Evolutionary conservation across 1,140 invertebrate species (phyloP).

Genomic region (Thaumetopoea pityocampa): DNA sequence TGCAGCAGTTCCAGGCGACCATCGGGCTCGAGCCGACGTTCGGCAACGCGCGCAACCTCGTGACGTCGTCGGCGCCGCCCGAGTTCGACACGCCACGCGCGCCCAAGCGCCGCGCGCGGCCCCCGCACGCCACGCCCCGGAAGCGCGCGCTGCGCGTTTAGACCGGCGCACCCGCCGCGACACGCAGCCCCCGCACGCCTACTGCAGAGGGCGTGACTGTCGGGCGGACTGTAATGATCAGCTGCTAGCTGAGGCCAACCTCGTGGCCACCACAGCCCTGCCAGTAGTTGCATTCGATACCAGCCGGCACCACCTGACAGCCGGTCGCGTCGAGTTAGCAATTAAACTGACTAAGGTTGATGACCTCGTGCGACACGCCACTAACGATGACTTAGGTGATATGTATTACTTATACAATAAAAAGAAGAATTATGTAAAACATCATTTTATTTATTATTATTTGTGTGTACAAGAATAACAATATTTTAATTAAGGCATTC

Average conservation of each 20-base stretch:
- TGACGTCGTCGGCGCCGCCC: slow-evolving; percentile 49
- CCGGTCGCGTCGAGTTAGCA: too few species aligned
- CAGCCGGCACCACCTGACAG: too few species aligned
- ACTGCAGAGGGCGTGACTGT: neutral
- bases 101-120: slow-evolving; percentile 22
- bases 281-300: too few species aligned
- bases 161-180: neutral
- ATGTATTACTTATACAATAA: neutral
- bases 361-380: too few species aligned
- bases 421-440: slow-evolving; percentile 1
- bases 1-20: slow-evolving; percentile 53
- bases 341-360: neutral
- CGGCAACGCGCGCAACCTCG: slow-evolving; percentile 61
- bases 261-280: too few species aligned
- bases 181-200: neutral
- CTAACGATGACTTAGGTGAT: neutral
- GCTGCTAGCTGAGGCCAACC: too few species aligned
- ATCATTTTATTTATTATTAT: slow-evolving; percentile 8
- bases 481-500: slow-evolving; percentile 10
- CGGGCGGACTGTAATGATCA: neutral
- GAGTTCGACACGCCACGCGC: slow-evolving; percentile 42
- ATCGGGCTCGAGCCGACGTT: slow-evolving; percentile 45
- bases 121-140: slow-evolving; percentile 13
- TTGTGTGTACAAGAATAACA: slow-evolving; percentile 16
- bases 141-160: slow-evolving; percentile 39